Base-by-base conservation (phyloP, 2,113 vertebrate genomes). In the Myrmecobius fasciatus region DNA sequence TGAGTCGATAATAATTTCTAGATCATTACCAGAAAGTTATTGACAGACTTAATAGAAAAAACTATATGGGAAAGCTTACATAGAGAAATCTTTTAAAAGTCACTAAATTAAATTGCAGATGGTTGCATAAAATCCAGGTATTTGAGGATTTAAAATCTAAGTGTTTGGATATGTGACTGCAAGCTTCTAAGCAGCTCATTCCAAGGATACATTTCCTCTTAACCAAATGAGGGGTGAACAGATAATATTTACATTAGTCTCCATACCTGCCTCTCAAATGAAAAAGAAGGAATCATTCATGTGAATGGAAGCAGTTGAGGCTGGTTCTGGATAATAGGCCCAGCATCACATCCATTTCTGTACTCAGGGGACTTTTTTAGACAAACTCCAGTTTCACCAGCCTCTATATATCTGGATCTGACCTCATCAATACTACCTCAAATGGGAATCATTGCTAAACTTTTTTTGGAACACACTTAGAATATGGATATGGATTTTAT, bases 401-500 rank as follows among this genome's bases (percentile, higher is more conserved):
- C 25, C 88, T 96, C 94, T 48, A 46, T 93, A 53, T 89, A 75
- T 93, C 96, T 95, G 93, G 92, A 96, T 96, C 95, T 97, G 96
- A 96, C 93, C 97, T 95, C 96, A 95, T 96, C 92, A 96, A 51
- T 95, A 91, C 92, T 53, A 94, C 88, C 93, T 96, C 93, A 98
- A 97, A 96, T 91, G 94, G 60, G 93, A 96, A 93, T 67, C 95
- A 52, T 94, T 96, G 95, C 91, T 96, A 91, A 75, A 49, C 31
- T 92, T 97, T 94, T 67, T 95, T 96, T 97, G 97, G 96, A 97
- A 95, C 46, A 93, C 94, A 92, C 96, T 96, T 96, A 97, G 91
- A 95, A n/a, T 49, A 52, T 95, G 91, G 96, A 96, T 97, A 97
- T 97, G 97, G 96, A 92, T 97, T 96, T 97, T 97, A 95, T 96